Evolutionary conservation across 1,140 invertebrate species (phyloP), one percentile per base, ranked within the genome.

Genomic region (Drosophila subobscura): DNA sequence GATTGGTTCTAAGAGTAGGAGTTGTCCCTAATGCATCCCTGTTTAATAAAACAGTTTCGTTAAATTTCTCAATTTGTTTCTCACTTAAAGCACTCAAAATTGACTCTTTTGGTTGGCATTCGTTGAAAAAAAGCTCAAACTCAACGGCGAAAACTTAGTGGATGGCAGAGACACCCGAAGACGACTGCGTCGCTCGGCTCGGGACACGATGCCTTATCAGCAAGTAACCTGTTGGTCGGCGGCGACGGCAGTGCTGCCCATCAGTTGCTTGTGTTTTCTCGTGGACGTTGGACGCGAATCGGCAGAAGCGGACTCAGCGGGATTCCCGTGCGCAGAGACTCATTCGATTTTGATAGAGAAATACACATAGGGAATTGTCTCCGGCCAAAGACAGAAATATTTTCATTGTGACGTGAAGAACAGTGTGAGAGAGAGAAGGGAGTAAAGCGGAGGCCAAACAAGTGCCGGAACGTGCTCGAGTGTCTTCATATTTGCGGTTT

Each of bases 251-350:
- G 12, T 44, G 66, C 45, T 54, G 41, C 72, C 77, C 46, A 58
- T 80, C 81, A 86, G 81, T 86, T 86, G 77, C 77, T 85, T 81
- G 77, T 88, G 74, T 72, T 78, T 75, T 74, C 73, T 86, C 83
- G 74, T 81, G 64, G 81, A 60, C 70, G 83, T 14, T 77, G 74
- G 81, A 86, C 74, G 78, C 74, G 61, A 60, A 57, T 79, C 81
- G 81, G 81, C 73, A 64, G 63, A 50, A 46, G 22, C 45, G 46
- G 64, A 56, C 52, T 16, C 20, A n/a, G 12, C 45, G 23, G 54
- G 22, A 14, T 67, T 60, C 41, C 25, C 41, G 46, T 27, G 25
- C 25, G 25, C 25, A 27, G 25, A 27, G 25, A 27, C 25, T 27
- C 5, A 12, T 37, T 37, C 33, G 10, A 12, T 37, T 37, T 37